Evolutionary conservation across 2,797 vertebrate species (phyloP), one percentile per base, ranked within the genome.

Genomic region (Labroides dimidiatus): DNA sequence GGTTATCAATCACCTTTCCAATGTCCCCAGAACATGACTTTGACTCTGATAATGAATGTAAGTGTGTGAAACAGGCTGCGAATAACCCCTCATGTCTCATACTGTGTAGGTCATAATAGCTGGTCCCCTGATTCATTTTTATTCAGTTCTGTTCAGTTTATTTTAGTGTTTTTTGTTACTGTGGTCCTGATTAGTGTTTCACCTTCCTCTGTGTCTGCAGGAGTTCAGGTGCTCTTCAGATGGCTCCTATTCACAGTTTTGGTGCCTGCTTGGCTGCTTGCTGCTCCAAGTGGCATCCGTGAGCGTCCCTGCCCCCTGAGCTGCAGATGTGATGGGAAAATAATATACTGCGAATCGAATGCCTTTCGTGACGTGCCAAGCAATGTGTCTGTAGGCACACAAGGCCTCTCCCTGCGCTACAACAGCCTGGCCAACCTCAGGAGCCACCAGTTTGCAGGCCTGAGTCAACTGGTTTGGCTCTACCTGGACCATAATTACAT

Each of bases 401-500:
- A 98, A 87, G 98, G 98, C 82, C 93, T 99, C 68, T 99, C 97
- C 0, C 88, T 99, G 73, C 94, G 98, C 20, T 99, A 99, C 94
- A 99, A 99, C 95, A 99, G 97, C 93, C 94, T 99, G 88, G 95
- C 95, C 82, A 95, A 91, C 91, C 96, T 99, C 39, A 93, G 96
- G 78, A 90, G 96, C 19, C 93, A 95, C 85, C 98, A 99, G 93
- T 99, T 99, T 49, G 95, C 96, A 0, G 95, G 96, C 82, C 96
- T 99, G 77, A 93, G 96, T 70, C 98, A 99, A 88, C 95, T 99
- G 57, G 95, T 98, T 41, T 99, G 98, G 98, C 95, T 99, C 45
- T 99, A 99, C 89, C 96, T 99, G 2, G 98, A 99, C 93, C 98
- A 99, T 77, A 99, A 99, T 77, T 98, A 98, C 90, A 96, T 99